phyloP scores from a whole-genome alignment of 1,140 invertebrate genomes.

The Vollenhovia emeryi region DNA sequence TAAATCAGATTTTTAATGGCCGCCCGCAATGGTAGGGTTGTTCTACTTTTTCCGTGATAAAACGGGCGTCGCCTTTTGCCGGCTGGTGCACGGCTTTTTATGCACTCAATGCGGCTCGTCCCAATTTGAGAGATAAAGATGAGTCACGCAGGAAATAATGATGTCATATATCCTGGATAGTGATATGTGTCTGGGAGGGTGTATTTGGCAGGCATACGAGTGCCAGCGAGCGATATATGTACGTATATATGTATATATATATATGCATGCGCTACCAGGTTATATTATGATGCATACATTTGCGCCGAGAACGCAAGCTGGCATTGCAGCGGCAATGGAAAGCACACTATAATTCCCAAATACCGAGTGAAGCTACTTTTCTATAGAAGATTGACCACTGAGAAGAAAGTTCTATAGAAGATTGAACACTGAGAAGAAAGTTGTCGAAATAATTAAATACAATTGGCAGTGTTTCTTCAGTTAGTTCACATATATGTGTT shows the following conservation, averaged over 20 bases:
- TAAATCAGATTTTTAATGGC: slow-evolving; percentile 46
- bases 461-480: too few relatives aligned
- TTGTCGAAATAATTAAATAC: too few relatives aligned
- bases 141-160: slow-evolving; percentile 58
- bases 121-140: slow-evolving; percentile 58
- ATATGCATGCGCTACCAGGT: not conserved
- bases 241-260: not conserved
- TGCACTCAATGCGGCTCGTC: slow-evolving; percentile 25
- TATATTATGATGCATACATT: slow-evolving; percentile 40
- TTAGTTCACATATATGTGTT: too few relatives aligned
- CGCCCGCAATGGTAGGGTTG: not conserved
- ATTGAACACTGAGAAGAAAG: too few relatives aligned
- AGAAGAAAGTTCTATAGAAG: too few relatives aligned
- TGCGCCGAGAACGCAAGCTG: slow-evolving; percentile 16
- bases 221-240: not conserved
- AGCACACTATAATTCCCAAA: slow-evolving; percentile 26
- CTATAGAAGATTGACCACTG: too few relatives aligned
- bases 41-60: slow-evolving; percentile 30
- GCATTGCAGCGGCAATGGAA: not conserved
- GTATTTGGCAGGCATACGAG: slow-evolving; percentile 48
- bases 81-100: slow-evolving; percentile 32
- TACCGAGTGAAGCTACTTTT: not conserved
- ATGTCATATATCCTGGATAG: slow-evolving; percentile 44
- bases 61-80: slow-evolving; percentile 30
- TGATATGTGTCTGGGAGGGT: slow-evolving; percentile 6